Conservation (phyloP, 2,113 vertebrate genomes). For the Passer domesticus region DNA sequence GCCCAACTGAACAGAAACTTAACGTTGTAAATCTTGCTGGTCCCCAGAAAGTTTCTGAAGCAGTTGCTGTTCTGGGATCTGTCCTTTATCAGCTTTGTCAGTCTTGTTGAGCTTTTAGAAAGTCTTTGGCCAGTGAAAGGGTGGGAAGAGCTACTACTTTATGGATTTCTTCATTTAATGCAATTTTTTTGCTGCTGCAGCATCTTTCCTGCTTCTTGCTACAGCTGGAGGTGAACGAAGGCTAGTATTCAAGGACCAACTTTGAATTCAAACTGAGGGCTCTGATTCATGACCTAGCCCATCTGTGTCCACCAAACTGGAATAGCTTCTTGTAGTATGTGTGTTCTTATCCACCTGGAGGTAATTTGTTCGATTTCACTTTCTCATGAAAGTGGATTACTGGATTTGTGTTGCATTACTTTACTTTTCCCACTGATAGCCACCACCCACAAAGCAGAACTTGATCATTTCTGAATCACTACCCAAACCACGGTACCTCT, state of each 20-base stretch:
- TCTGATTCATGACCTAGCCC: not conserved
- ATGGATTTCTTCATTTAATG: not conserved
- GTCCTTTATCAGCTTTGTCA: not conserved
- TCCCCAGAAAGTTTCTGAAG: not conserved
- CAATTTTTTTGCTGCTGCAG: not conserved
- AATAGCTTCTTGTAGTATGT: not conserved
- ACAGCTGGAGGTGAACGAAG: accelerated
- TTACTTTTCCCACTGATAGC: not conserved
- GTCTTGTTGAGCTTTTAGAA: not conserved
- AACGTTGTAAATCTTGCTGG: not conserved
- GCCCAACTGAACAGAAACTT: not conserved
- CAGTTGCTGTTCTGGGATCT: not conserved
- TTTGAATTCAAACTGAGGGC: not conserved
- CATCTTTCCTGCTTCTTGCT: not conserved
- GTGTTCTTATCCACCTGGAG: not conserved
- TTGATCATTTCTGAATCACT: not conserved
- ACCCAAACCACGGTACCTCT: not conserved
- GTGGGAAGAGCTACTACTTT: not conserved
- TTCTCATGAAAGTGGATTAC: not conserved
- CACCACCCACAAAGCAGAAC: not conserved
- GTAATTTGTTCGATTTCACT: not conserved
- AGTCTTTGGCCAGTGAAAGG: not conserved
- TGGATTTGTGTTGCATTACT: not conserved
- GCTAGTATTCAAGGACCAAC: not conserved
- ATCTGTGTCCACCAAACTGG: not conserved